These are phyloP conservation scores for Acanthosepion lycidas DNA, from an alignment of 2,888 invertebrate species.

Conservation along the genomic window DNA sequence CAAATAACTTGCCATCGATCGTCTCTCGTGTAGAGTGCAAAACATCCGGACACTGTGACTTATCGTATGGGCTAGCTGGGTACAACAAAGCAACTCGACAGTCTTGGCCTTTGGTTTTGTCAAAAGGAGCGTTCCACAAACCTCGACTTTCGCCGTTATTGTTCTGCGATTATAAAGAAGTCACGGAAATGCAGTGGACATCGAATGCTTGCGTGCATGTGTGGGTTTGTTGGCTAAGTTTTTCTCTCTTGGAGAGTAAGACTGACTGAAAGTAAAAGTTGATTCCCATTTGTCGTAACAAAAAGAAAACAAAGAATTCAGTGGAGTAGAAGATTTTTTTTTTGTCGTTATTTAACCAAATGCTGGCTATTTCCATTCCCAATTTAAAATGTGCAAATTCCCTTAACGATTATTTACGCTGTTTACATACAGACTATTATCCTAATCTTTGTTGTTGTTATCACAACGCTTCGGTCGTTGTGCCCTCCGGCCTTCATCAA, in stretches of 20 bases:
- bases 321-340: not conserved
- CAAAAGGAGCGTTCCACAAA: not conserved
- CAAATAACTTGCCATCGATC: not conserved
- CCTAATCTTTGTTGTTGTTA: too few species aligned
- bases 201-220: not conserved
- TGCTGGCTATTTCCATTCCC: not conserved
- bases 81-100: not conserved
- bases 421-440: too few species aligned
- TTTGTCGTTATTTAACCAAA: not conserved
- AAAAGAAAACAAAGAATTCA: not conserved
- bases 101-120: constrained; percentile 1
- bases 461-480: too few species aligned
- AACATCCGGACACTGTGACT: not conserved
- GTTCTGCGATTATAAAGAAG: not conserved
- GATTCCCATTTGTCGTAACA: not conserved
- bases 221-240: not conserved
- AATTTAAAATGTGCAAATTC: not conserved
- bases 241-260: not conserved
- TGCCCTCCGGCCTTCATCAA: too few species aligned
- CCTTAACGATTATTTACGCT: not conserved
- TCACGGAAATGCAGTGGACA: not conserved
- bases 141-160: not conserved
- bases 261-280: not conserved
- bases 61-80: not conserved
- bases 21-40: not conserved